phyloP scores from a whole-genome alignment of 1,140 invertebrate genomes.

The Drosophila tristis region DNA sequence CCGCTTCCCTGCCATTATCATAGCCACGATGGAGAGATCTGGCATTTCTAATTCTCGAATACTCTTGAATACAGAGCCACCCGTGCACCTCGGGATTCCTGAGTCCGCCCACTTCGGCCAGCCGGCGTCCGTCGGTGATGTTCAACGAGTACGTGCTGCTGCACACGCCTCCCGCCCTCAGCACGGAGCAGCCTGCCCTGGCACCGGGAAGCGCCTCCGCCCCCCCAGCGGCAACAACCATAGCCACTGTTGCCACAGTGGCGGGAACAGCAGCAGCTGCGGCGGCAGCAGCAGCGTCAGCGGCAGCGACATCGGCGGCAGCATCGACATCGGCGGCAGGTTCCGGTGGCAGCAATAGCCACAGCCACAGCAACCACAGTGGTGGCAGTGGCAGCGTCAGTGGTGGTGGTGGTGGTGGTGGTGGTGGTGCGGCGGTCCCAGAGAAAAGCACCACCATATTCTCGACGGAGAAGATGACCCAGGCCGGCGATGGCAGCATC shows the following conservation, averaged over 20 bases:
- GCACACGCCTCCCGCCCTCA: conserved; percentile 87
- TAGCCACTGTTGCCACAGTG: conserved; percentile 24
- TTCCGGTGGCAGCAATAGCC: conserved; percentile 11
- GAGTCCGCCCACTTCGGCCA: conserved; percentile 87
- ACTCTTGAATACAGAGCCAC: conserved; percentile 56
- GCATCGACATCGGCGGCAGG: conserved; percentile 67
- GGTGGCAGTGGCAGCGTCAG: conserved; percentile 22
- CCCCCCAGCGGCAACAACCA: conserved; percentile 12
- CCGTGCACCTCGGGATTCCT: conserved; percentile 83
- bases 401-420: background rate
- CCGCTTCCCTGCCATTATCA: background rate
- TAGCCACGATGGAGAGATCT: too few species aligned
- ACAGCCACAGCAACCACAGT: conserved; percentile 23
- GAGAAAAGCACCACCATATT: conserved; percentile 88
- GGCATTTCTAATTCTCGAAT: background rate
- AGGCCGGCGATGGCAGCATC: conserved; percentile 91
- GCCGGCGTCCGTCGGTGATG: conserved; percentile 92
- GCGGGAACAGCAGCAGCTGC: conserved; percentile 26
- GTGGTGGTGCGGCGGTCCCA: background rate
- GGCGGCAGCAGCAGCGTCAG: conserved; percentile 10
- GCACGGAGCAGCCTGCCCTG: conserved; percentile 43
- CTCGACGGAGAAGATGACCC: conserved; percentile 94
- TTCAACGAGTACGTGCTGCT: conserved; percentile 93
- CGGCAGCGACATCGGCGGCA: conserved; percentile 3
- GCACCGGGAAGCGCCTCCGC: conserved; percentile 12